A percentile compares a stretch with the other conserved stretches of the same genome.
Conservation (phyloP, 2,797 vertebrate genomes). For the Scleropages formosus region DNA sequence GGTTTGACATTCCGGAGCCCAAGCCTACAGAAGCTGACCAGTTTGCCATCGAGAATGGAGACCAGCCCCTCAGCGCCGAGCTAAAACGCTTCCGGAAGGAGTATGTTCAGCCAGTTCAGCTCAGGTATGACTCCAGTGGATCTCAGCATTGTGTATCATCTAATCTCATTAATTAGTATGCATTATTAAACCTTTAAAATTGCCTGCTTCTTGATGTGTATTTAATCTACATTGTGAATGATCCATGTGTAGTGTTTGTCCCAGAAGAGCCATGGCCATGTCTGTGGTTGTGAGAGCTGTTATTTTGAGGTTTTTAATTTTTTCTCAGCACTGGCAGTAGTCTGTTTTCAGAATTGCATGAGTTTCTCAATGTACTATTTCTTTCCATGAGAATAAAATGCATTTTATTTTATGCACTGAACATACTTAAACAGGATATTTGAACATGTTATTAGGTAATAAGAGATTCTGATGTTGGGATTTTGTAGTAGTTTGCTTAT, state of each 20-base stretch:
- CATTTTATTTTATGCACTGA: too few relatives aligned
- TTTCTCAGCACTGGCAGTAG: too few relatives aligned
- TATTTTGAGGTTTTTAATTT: too few relatives aligned
- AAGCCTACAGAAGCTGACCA: conserved; percentile 89
- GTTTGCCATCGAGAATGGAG: conserved; percentile 88
- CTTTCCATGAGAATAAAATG: too few relatives aligned
- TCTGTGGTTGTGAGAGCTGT: neutral
- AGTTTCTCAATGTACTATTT: too few relatives aligned
- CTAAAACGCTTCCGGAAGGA: conserved; percentile 94
- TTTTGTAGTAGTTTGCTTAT: too few relatives aligned
- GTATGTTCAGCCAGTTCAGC: conserved; percentile 95
- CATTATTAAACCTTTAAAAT: neutral
- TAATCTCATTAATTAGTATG: neutral
- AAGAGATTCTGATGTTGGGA: too few relatives aligned
- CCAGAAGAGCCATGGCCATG: neutral
- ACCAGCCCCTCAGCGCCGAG: conserved; percentile 90
- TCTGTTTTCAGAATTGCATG: too few relatives aligned
- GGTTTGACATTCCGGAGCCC: conserved; percentile 95
- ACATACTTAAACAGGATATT: too few relatives aligned
- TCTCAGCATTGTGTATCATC: neutral
- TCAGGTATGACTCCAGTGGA: conserved; percentile 73
- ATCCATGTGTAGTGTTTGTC: neutral
- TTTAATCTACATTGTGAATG: neutral
- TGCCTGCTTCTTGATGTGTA: neutral
- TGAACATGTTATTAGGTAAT: too few relatives aligned